Conservation (phyloP, 2,113 vertebrate species). For the Notechis scutatus region DNA sequence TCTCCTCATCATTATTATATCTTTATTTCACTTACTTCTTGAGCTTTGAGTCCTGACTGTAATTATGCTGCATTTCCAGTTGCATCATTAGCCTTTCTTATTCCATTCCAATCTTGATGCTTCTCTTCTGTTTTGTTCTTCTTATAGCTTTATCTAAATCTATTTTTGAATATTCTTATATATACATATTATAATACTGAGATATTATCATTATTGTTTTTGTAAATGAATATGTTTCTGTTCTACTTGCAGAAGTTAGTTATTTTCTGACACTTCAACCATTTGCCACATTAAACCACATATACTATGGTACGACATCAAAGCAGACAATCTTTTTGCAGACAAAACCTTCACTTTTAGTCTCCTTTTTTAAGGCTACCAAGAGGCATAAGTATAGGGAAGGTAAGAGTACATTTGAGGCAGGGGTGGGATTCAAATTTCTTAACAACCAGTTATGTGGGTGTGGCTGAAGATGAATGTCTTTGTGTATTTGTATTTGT, state of each 20-base stretch:
- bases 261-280: neutral
- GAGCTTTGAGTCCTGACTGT: neutral
- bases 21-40: neutral
- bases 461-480: neutral
- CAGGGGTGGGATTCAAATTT: neutral
- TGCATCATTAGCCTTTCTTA: neutral
- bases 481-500: neutral
- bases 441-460: neutral
- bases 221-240: neutral
- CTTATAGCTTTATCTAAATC: neutral
- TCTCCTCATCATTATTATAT: neutral
- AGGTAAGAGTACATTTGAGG: neutral
- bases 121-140: neutral
- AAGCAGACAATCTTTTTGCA: neutral
- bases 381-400: neutral
- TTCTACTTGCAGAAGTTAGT: neutral
- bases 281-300: neutral
- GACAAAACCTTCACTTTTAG: neutral
- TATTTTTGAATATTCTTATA: neutral
- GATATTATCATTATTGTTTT: neutral
- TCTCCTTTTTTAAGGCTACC: neutral
- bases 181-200: neutral
- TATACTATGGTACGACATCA: neutral
- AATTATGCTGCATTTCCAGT: neutral
- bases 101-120: neutral